Percentiles rank a stretch among this genome's conserved stretches.
phyloP scores from a whole-genome alignment of 2,113 vertebrate species.

The Syngnathoides biaculeatus region DNA sequence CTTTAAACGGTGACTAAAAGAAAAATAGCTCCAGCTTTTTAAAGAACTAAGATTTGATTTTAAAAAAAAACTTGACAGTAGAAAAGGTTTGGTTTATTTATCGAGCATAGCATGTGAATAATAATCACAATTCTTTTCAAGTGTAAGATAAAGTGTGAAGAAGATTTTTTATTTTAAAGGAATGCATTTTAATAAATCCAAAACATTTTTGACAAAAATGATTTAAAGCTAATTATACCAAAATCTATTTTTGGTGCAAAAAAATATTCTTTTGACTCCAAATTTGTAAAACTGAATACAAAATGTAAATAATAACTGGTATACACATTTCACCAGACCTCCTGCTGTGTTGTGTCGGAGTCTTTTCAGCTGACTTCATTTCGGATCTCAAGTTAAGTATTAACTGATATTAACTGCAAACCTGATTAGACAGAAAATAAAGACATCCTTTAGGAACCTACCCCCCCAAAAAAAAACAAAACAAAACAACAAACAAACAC shows the following conservation, averaged over 20 bases:
- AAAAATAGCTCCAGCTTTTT: slow-evolving; percentile 2
- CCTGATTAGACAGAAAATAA: slow-evolving; percentile 28
- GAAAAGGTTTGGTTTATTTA: neutral
- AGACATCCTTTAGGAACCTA: too few species aligned
- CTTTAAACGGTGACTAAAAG: slow-evolving; percentile 20
- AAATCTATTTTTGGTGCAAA: too few species aligned
- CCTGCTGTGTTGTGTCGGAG: slow-evolving; percentile 46
- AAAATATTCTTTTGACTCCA: too few species aligned
- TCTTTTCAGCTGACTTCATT: slow-evolving; percentile 52
- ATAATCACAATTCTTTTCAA: neutral
- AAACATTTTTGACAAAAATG: too few species aligned
- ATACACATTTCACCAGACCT: slow-evolving; percentile 39
- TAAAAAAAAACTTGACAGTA: neutral
- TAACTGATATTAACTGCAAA: slow-evolving; percentile 54
- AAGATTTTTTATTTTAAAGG: too few species aligned
- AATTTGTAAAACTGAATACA: too few species aligned
- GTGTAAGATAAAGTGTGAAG: neutral
- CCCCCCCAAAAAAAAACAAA: neutral
- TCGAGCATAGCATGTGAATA: neutral
- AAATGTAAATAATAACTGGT: neutral
- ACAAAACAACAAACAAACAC: neutral
- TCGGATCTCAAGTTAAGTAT: slow-evolving; percentile 63
- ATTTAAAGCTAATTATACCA: too few species aligned
- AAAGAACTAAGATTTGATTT: neutral
- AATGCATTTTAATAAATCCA: too few species aligned